A percentile compares a stretch with the other conserved stretches of the same genome.
phyloP scores from a whole-genome alignment of 2,113 vertebrate species.

The Grantiella picta region DNA sequence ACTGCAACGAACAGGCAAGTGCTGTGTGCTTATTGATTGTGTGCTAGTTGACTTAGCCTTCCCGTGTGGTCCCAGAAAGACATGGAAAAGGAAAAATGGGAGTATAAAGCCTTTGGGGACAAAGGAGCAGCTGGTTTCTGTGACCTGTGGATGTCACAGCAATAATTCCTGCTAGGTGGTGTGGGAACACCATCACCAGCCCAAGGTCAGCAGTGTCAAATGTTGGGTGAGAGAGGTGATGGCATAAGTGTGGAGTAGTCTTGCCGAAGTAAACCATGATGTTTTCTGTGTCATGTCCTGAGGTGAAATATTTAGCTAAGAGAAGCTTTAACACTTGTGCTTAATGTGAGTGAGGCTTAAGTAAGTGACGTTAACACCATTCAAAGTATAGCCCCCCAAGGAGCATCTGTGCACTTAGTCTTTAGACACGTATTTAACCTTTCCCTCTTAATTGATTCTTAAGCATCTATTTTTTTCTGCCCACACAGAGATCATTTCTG shows the following conservation, averaged over 20 bases:
- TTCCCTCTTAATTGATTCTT: background rate
- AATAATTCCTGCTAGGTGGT: background rate
- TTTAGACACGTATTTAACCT: background rate
- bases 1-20: background rate
- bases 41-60: background rate
- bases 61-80: background rate
- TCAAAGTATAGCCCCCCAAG: background rate
- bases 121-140: background rate
- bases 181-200: background rate
- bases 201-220: background rate
- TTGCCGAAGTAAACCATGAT: background rate
- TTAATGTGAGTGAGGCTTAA: background rate
- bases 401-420: background rate
- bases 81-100: background rate
- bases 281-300: background rate
- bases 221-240: background rate
- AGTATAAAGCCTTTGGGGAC: background rate
- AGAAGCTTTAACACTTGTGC: background rate
- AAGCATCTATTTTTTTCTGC: background rate
- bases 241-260: background rate
- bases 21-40: constrained; percentile 22
- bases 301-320: background rate
- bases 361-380: background rate
- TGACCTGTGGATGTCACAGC: constrained; percentile 6
- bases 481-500: background rate